Base-by-base conservation (phyloP, 2,888 invertebrate species). In the Endotricha flammealis region DNA sequence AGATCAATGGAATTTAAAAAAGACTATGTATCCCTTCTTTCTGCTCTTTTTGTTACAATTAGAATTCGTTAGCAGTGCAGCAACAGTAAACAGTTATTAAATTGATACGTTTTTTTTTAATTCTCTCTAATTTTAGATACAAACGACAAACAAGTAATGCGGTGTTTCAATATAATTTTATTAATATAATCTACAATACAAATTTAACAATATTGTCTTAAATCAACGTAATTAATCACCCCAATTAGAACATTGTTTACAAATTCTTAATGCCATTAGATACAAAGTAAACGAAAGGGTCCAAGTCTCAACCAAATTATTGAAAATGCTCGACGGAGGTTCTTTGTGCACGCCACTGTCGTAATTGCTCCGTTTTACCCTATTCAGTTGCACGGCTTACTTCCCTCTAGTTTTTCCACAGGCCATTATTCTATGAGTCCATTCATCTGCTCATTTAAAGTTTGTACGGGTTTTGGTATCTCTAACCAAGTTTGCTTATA, bases 301-400 rank as follows among this genome's bases (percentile, higher is more conserved):
- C 16, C n/a, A 13, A 16, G 17, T 29, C 29, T 11, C 11, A 10
- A 16, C 17, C 10, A 29, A 29, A 29, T 29, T 17, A 29, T 14
- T 11, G 17, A 29, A 17, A 29, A 29, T 7, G 6, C 20, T 20
- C 20, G 20, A 7, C 7, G 5, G 29, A 13, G 10, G n/a, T 27
- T 23, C 38, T 33, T 32, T 38, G 32, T 29, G 29, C 29, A 14
- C 28, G 5, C 9, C 12, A 10, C 23, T 22, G 29, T 23, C 23
- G 12, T 38, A 38, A 37, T 37, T 38, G 30, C 38, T 9, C 33
- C 33, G 38, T 34, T 33, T 29, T 12, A 29, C 24, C n/a, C 29
- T 20, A 29, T 32, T 22, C 22, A 37, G 32, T 13, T 28, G n/a
- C 10, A 32, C 23, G 12, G n/a, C 29, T 25, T 12, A 25, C 25